These are phyloP conservation scores for Pyrrhia umbra DNA, from an alignment of 2,888 invertebrate species.

Conservation along the genomic window DNA sequence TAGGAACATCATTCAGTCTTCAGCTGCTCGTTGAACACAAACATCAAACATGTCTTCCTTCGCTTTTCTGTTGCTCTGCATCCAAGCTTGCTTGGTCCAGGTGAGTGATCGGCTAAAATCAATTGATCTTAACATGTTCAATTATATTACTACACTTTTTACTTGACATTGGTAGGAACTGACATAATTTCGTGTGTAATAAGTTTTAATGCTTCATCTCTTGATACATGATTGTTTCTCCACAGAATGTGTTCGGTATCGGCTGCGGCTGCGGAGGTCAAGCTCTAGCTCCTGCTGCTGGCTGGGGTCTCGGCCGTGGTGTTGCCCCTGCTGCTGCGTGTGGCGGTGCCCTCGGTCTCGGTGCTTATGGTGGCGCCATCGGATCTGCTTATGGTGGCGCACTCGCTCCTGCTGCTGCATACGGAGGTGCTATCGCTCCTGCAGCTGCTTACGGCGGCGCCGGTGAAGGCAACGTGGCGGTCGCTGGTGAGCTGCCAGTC, in stretches of 20 bases:
- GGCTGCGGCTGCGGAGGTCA: constrained; percentile 12
- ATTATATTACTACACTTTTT: no score
- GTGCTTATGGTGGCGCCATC: no score
- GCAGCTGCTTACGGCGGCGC: no score
- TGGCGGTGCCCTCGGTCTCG: constrained; percentile 11
- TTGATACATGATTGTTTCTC: not conserved
- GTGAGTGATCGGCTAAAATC: constrained; percentile 4
- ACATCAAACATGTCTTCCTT: constrained; percentile 41
- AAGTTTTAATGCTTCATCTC: not conserved
- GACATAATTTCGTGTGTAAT: no score
- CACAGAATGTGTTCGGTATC: not conserved
- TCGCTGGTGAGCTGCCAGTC: no score
- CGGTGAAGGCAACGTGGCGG: no score
- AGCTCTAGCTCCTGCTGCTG: constrained; percentile 13
- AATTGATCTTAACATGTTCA: no score
- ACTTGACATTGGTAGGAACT: no score
- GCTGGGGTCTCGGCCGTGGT: constrained; percentile 8
- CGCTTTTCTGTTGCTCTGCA: constrained; percentile 51
- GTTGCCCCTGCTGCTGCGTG: not conserved
- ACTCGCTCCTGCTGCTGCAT: no score
- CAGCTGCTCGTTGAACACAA: constrained; percentile 1
- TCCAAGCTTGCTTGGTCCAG: constrained; percentile 59
- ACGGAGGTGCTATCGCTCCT: no score
- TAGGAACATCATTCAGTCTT: no score
- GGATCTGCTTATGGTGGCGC: no score